These are phyloP conservation scores for Melanostoma mellinum DNA, from an alignment of 2,888 invertebrate genomes.

Conservation along the genomic window DNA sequence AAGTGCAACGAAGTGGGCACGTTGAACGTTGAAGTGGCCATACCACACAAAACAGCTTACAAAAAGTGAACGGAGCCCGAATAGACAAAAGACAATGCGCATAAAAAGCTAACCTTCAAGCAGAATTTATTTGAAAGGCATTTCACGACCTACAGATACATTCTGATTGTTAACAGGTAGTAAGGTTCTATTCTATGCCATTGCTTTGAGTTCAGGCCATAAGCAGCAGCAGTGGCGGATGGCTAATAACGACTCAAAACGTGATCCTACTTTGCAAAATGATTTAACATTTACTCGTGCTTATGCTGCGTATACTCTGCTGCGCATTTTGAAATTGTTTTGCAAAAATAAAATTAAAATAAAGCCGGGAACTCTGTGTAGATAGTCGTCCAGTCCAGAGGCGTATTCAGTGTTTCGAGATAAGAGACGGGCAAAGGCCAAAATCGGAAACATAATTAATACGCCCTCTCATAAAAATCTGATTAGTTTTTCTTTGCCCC, in stretches of 20 bases:
- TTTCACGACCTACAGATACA: constrained; percentile 56
- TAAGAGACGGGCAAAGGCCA: no score
- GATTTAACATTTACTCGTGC: constrained; percentile 16
- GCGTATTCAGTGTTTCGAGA: no score
- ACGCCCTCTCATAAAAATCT: no score
- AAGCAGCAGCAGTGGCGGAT: constrained; percentile 33
- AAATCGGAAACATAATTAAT: no score
- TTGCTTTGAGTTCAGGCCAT: constrained; percentile 37
- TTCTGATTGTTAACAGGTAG: constrained; percentile 56
- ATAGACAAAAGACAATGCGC: constrained; percentile 7
- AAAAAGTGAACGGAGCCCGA: constrained; percentile 48
- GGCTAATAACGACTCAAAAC: constrained; percentile 49
- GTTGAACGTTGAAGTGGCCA: not conserved
- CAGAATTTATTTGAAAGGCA: constrained; percentile 48
- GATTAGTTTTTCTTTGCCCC: no score
- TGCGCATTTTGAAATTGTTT: constrained; percentile 19
- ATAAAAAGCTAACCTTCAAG: constrained; percentile 26
- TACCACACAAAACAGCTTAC: not conserved
- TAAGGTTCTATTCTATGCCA: constrained; percentile 54
- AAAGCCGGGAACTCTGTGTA: no score
- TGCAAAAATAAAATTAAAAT: not conserved
- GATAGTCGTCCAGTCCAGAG: no score
- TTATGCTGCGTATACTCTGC: constrained; percentile 34
- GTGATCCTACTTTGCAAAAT: constrained; percentile 50
- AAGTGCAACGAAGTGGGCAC: no score